Percentiles rank a stretch among this genome's conserved stretches.
These are phyloP conservation scores for Brachyhypopomus gauderio DNA, from an alignment of 2,113 vertebrate species.

Conservation along the genomic window DNA sequence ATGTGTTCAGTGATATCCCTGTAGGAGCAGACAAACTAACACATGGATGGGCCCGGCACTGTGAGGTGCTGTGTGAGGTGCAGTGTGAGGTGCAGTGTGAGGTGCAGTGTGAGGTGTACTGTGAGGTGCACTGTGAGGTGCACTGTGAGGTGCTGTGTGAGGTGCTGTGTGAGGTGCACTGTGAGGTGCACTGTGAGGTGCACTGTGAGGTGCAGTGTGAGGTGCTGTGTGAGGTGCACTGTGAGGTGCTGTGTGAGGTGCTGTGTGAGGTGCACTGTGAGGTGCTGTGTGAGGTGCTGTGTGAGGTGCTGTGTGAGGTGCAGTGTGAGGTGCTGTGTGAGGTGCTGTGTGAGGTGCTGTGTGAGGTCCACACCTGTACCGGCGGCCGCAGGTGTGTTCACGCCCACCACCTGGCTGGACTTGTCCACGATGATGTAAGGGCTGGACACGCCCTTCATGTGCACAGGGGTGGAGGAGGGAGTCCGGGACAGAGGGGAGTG, in stretches of 20 bases:
- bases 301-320: background rate
- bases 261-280: slow-evolving; percentile 23
- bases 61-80: background rate
- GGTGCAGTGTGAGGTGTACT: background rate
- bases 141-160: too few relatives aligned
- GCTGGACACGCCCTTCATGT: slow-evolving; percentile 87
- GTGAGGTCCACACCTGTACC: slow-evolving; percentile 65
- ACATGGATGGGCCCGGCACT: too few relatives aligned
- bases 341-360: background rate
- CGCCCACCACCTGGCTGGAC: slow-evolving; percentile 83
- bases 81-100: too few relatives aligned
- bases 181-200: background rate
- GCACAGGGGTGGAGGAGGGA: slow-evolving; percentile 87
- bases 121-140: too few relatives aligned
- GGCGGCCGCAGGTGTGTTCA: slow-evolving; percentile 74
- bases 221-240: slow-evolving; percentile 11
- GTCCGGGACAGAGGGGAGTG: slow-evolving; percentile 93
- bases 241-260: background rate
- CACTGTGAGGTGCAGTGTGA: too few relatives aligned
- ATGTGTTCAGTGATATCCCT: background rate
- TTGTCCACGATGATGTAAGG: slow-evolving; percentile 91
- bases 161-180: slow-evolving; percentile 20
- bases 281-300: background rate
- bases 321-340: too few relatives aligned
- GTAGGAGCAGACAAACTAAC: too few relatives aligned